Evolutionary conservation across 2,113 vertebrate genomes (phyloP).

Genomic region (Chitala chitala): DNA sequence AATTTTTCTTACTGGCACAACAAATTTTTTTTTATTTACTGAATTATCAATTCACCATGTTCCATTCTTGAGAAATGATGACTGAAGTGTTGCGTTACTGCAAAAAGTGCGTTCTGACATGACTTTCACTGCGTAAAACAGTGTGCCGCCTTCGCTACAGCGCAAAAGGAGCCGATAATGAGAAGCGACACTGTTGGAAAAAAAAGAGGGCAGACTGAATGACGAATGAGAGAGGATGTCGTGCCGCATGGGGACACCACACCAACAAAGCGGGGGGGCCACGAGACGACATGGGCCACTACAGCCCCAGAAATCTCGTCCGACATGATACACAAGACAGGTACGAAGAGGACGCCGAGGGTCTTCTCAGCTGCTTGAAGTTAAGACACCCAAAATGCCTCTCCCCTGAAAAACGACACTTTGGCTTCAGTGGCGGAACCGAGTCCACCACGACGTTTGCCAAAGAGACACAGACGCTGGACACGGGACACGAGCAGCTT

Average conservation of each 20-base stretch:
- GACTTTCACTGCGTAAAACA: conserved; percentile 26
- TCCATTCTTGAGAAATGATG: too few relatives aligned
- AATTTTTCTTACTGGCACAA: too few relatives aligned
- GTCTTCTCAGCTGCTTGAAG: conserved; percentile 58
- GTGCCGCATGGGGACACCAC: conserved; percentile 38
- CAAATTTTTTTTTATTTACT: too few relatives aligned
- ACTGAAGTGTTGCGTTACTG: too few relatives aligned
- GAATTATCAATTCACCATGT: too few relatives aligned
- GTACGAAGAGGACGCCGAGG: conserved; percentile 71
- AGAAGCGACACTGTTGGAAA: background rate
- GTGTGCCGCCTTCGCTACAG: too few relatives aligned
- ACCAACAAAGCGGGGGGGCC: conserved; percentile 66
- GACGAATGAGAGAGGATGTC: conserved; percentile 55
- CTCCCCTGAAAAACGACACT: conserved; percentile 54
- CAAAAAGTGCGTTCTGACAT: conserved; percentile 23
- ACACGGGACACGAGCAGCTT: background rate
- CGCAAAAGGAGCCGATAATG: background rate
- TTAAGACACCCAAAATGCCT: conserved; percentile 61
- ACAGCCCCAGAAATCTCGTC: conserved; percentile 45
- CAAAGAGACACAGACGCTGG: background rate
- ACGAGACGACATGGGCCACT: conserved; percentile 73
- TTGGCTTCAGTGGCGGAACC: conserved; percentile 22
- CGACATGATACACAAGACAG: conserved; percentile 70
- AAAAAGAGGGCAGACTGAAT: conserved; percentile 40
- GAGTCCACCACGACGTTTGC: conserved; percentile 12